These are phyloP conservation scores for Drosophila insularis DNA, from an alignment of 1,140 invertebrate genomes.

Conservation along the genomic window DNA sequence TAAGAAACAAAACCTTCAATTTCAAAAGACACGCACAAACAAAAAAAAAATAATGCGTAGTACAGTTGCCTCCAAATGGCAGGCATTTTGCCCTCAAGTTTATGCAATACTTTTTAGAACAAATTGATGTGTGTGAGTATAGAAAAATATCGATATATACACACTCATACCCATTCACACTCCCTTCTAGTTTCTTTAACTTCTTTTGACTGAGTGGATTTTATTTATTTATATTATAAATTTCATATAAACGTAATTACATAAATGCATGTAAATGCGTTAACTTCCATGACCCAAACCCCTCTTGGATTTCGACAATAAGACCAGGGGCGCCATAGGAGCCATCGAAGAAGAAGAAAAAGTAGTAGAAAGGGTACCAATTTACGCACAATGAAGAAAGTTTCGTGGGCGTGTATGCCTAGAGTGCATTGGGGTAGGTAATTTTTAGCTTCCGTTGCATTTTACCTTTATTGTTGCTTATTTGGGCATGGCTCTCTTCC, in stretches of 20 bases:
- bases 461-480: slow-evolving; percentile 33
- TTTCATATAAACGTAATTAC: slow-evolving; percentile 70
- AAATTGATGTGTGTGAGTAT: slow-evolving; percentile 20
- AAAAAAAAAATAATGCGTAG: slow-evolving; percentile 45
- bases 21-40: slow-evolving; percentile 51
- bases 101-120: slow-evolving; percentile 42
- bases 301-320: neutral
- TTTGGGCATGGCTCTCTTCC: slow-evolving; percentile 45
- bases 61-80: slow-evolving; percentile 59
- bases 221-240: slow-evolving; percentile 78
- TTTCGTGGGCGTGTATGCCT: slow-evolving; percentile 52
- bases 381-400: slow-evolving; percentile 67
- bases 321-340: neutral
- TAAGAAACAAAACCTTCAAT: slow-evolving; percentile 48
- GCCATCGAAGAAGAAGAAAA: neutral
- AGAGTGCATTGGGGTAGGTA: slow-evolving; percentile 34
- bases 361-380: slow-evolving; percentile 39
- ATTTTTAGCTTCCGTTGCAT: slow-evolving; percentile 65
- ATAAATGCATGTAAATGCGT: slow-evolving; percentile 47
- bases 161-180: neutral
- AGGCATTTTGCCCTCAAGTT: slow-evolving; percentile 34
- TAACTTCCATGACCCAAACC: slow-evolving; percentile 12
- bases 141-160: slow-evolving; percentile 73
- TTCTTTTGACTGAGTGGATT: slow-evolving; percentile 61
- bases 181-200: slow-evolving; percentile 1